Base-by-base conservation (phyloP, 2,113 vertebrate genomes). In the Hystrix cristata region DNA sequence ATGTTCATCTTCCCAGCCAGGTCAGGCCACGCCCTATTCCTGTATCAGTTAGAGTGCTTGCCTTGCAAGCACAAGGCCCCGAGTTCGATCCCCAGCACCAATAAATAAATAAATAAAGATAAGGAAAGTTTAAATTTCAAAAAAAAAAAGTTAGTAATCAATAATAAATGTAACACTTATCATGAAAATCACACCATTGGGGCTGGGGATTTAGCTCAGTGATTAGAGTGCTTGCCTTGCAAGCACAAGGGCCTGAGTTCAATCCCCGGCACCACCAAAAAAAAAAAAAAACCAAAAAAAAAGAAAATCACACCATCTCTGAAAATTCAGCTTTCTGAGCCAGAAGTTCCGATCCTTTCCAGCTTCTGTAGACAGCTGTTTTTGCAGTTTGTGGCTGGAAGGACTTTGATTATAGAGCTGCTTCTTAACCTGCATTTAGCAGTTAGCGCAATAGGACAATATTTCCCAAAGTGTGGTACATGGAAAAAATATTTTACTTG, bases 401-500 rank as follows among this genome's bases (percentile, higher is more conserved):
- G 6, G 12, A 2, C 13, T 88, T 59, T 53, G n/a, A n/a, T 57
- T 69, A n/a, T 3, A 4, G 31, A 10, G 12, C 25, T 74, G 34
- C 8, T 38, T 53, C 48, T 48, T 48, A 27, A 48, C 46, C 51
- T 51, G 25, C 6, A 38, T 7, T 64, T 57, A 92, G 72, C 59
- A 19, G 3, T 88, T 27, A 29, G 55, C 46, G 34, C 12, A 4
- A 69, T 90, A 62, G 81, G 29, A 72, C 34, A 71, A 0, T 16
- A 59, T 60, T 71, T 60, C 15, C 90, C 67, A 48, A 81, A 71
- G 14, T 53, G 11, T 78, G 53, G 14, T 53, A 25, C 53, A 8
- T 23, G 27, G 25, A 86, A 89, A 88, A 78, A 65, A 48, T 11
- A 86, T 59, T 91, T 93, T 51, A 83, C 43, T 87, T 38, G 67